A percentile compares a stretch with the other conserved stretches of the same genome.
Conservation (phyloP, 1,140 invertebrate genomes). For the Psix sp. region DNA sequence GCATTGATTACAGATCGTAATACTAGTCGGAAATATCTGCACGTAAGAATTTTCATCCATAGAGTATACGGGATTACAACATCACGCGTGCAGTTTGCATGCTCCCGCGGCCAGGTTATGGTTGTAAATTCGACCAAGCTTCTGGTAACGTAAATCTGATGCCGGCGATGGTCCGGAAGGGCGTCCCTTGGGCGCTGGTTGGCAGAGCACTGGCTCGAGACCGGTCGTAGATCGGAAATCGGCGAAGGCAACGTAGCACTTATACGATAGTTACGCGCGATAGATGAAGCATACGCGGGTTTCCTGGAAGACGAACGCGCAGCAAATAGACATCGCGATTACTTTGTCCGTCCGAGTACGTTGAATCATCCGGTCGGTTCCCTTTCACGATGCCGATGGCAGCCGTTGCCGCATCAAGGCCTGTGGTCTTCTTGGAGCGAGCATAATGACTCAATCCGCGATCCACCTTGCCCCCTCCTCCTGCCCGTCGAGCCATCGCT, state of each 20-base stretch:
- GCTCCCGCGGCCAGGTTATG: no score
- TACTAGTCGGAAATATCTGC: no score
- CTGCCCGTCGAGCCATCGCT: conserved; percentile 57
- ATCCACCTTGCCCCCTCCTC: conserved; percentile 71
- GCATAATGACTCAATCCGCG: conserved; percentile 78
- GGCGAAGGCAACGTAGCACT: conserved; percentile 53
- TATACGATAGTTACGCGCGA: conserved; percentile 56
- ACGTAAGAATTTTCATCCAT: no score
- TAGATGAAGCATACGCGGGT: conserved; percentile 32
- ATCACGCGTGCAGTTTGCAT: no score
- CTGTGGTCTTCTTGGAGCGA: conserved; percentile 75
- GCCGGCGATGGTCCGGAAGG: conserved; percentile 13
- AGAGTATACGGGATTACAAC: no score
- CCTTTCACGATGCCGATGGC: conserved; percentile 73
- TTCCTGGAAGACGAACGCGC: conserved; percentile 44
- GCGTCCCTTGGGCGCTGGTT: no score
- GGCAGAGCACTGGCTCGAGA: conserved; percentile 25
- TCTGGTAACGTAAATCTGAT: background rate
- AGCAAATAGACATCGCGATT: conserved; percentile 68
- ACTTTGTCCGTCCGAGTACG: conserved; percentile 71
- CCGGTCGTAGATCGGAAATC: conserved; percentile 36
- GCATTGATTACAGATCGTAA: no score
- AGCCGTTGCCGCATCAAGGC: conserved; percentile 73
- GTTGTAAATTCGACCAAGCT: conserved; percentile 20
- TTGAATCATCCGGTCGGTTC: conserved; percentile 74